A percentile compares a stretch with the other conserved stretches of the same genome.
Conservation (phyloP, 1,140 invertebrate genomes). For the Dendroctonus valens region DNA sequence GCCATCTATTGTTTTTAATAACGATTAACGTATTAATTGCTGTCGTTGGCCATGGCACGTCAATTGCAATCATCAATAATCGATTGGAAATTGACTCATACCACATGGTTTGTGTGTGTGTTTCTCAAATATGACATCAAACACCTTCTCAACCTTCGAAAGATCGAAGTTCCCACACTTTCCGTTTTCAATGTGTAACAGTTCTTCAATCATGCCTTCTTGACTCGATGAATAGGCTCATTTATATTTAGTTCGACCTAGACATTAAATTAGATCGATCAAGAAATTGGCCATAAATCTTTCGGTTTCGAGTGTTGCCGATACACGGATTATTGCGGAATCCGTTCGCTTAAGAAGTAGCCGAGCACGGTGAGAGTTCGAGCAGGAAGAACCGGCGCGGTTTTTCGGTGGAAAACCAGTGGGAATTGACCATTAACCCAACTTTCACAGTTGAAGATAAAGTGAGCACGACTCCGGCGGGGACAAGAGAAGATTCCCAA, state of each 20-base stretch:
- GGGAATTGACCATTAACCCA: no score
- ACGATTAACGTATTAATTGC: no score
- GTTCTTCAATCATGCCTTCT: conserved; percentile 33
- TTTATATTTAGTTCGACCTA: conserved; percentile 33
- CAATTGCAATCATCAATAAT: no score
- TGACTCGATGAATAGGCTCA: conserved; percentile 32
- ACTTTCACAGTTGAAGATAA: conserved; percentile 19
- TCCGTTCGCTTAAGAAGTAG: background rate
- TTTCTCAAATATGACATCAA: conserved; percentile 26
- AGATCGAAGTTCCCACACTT: conserved; percentile 33
- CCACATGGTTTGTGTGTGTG: background rate
- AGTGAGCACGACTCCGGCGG: conserved; percentile 10
- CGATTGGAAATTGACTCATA: background rate
- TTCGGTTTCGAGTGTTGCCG: conserved; percentile 10
- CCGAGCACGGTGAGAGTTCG: no score
- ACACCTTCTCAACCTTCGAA: conserved; percentile 30
- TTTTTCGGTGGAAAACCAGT: no score
- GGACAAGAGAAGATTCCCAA: conserved; percentile 28
- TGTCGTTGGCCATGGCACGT: no score
- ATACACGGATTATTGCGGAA: conserved; percentile 20
- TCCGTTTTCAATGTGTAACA: conserved; percentile 32
- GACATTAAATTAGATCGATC: conserved; percentile 34
- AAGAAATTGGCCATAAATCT: conserved; percentile 30
- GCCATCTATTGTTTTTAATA: no score
- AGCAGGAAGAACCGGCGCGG: no score